phyloP scores from a whole-genome alignment of 2,888 invertebrate genomes.

The Deroplatys truncata region DNA sequence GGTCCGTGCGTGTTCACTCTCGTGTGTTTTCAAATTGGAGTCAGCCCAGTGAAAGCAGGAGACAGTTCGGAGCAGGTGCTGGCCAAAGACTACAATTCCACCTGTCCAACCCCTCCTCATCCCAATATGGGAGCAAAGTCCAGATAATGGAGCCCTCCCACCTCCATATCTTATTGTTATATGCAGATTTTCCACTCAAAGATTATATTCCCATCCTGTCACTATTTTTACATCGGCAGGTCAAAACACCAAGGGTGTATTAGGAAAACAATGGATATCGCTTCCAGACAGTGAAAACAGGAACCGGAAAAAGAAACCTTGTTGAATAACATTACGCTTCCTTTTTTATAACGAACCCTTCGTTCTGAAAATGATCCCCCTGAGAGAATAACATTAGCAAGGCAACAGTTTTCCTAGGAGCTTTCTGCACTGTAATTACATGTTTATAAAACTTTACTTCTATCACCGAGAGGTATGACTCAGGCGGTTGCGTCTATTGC shows the following conservation, averaged over 20 bases:
- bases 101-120: not conserved
- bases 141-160: not conserved
- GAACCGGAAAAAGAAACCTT: not conserved
- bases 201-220: not conserved
- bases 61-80: not conserved
- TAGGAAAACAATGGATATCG: not conserved
- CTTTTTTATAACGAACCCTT: not conserved
- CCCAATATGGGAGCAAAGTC: not conserved
- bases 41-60: not conserved
- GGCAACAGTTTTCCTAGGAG: not conserved
- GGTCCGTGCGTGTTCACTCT: too few relatives aligned
- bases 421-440: not conserved
- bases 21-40: not conserved
- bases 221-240: not conserved
- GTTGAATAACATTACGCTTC: not conserved
- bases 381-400: not conserved
- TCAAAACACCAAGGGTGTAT: not conserved
- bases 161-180: not conserved
- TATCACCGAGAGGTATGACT: too few relatives aligned
- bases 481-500: too few relatives aligned
- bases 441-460: too few relatives aligned
- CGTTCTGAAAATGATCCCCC: not conserved
- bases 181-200: not conserved
- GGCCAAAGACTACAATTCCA: not conserved
- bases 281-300: not conserved